Evolutionary conservation across 2,888 invertebrate genomes (phyloP).

Genomic region (Conomelus anceps): DNA sequence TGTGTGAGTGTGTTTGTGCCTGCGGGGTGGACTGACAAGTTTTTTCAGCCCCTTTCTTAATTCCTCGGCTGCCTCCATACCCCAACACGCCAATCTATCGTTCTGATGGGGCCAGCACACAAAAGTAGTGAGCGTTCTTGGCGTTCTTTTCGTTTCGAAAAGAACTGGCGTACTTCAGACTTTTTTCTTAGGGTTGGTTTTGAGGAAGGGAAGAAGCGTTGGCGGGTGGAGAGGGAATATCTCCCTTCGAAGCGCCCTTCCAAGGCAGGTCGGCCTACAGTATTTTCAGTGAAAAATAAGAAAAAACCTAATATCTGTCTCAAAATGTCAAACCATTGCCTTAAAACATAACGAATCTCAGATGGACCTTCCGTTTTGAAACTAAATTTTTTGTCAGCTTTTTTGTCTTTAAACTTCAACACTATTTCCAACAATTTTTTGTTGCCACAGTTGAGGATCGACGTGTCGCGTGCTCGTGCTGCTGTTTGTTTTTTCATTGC

Average conservation of each 20-base stretch:
- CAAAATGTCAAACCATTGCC: slow-evolving; percentile 27
- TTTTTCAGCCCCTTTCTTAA: slow-evolving; percentile 17
- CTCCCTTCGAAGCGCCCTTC: slow-evolving; percentile 16
- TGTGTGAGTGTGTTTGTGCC: slow-evolving; percentile 5
- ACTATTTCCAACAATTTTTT: background rate
- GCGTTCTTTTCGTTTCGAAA: background rate
- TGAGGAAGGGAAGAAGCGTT: slow-evolving; percentile 12
- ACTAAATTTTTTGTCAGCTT: slow-evolving; percentile 21
- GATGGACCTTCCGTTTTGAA: background rate
- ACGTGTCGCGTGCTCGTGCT: slow-evolving; percentile 27
- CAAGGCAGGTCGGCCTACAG: background rate
- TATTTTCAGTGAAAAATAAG: background rate
- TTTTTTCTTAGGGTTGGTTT: background rate
- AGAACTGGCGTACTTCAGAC: background rate
- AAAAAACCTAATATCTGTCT: slow-evolving; percentile 27
- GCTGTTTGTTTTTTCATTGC: background rate
- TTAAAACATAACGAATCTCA: slow-evolving; percentile 30
- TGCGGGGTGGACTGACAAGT: slow-evolving; percentile 21
- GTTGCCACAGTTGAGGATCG: background rate
- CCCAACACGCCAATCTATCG: background rate
- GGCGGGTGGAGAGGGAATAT: slow-evolving; percentile 11
- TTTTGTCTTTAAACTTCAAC: slow-evolving; percentile 13
- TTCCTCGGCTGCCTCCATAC: slow-evolving; percentile 18
- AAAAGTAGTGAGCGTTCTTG: slow-evolving; percentile 23
- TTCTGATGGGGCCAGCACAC: slow-evolving; percentile 1